Evolutionary conservation across 1,140 invertebrate species (phyloP), one percentile per base, ranked within the genome.

Genomic region (Gonatopus flavifemur): DNA sequence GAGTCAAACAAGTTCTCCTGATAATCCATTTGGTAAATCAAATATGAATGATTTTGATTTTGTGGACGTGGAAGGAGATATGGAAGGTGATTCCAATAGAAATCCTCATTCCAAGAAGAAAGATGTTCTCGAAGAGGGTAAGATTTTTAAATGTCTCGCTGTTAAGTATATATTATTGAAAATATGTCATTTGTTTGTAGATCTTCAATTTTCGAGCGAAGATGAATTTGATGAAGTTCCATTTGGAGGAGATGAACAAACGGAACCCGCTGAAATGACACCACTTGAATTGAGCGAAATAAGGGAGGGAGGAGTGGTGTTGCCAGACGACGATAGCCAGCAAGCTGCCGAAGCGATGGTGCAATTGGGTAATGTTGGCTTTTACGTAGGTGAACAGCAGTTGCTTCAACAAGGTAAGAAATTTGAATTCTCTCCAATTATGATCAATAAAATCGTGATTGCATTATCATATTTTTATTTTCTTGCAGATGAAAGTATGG

Each of bases 281-380:
- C 69, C 50, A 1, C 41, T 73, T 2, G 66, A 69, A 31, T 52
- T 72, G 38, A 66, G 66, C 38, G 65, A 68, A 47, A 61, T 66
- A 51, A 61, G 67, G 39, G 57, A 66, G 49, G 40, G 66, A 36
- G 64, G 64, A 40, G 67, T 70, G 33, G 81, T 82, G 52, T 76
- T 78, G 38, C 77, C 81, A 39, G 80, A 88, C 55, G 86, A 90
- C 66, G 86, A 88, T 60, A 88, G 85, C 74, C 89, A 91, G 69
- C 89, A 91, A 69, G 89, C 84, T 3, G 88, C 88, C 9, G 88
- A 90, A 74, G 88, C 89, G 8, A 90, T 92, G 89, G 87, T 93
- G 13, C 89, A 92, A 65, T 79, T 93, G 28, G 84, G 88, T 31
- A 87, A 88, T 55, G 81, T 87, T 59, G 84, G 86, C 24, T 88